Evolutionary conservation across 2,113 vertebrate genomes (phyloP).

Genomic region (Dunckerocampus dactyliophorus): DNA sequence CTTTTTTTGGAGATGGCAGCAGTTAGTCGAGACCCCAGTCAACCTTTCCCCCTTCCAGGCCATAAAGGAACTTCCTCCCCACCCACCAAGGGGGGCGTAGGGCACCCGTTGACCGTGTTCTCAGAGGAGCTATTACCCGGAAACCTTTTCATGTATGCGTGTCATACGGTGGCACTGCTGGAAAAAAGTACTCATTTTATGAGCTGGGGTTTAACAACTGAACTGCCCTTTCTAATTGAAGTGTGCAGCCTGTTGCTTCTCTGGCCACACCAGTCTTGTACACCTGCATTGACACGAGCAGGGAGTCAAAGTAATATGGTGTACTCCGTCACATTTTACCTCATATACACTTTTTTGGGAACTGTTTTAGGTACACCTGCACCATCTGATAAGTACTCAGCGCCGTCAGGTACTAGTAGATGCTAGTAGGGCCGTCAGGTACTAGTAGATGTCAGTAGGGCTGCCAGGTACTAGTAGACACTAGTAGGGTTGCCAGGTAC

Average conservation of each 20-base stretch:
- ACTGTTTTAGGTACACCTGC: no score
- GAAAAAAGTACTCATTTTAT: background rate
- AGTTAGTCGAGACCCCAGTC: slow-evolving; percentile 37
- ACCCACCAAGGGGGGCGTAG: slow-evolving; percentile 26
- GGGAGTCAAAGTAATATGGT: background rate
- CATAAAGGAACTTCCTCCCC: slow-evolving; percentile 59
- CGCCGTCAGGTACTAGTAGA: no score
- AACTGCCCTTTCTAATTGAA: background rate
- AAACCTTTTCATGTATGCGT: slow-evolving; percentile 3
- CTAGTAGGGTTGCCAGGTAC: no score
- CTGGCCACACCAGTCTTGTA: background rate
- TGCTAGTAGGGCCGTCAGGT: no score
- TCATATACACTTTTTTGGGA: no score
- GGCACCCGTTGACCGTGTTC: slow-evolving; percentile 1
- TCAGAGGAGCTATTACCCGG: slow-evolving; percentile 12
- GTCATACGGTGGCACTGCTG: slow-evolving; percentile 5
- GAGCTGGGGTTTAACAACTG: background rate
- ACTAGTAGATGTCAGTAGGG: no score
- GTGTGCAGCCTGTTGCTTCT: background rate
- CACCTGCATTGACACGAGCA: background rate
- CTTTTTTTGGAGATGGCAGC: slow-evolving; percentile 28
- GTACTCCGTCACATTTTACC: background rate
- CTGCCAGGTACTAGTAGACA: no score
- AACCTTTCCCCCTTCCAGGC: slow-evolving; percentile 48
- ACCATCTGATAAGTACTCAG: no score